phyloP scores from a whole-genome alignment of 2,797 vertebrate genomes.

The Tamandua tetradactyla region DNA sequence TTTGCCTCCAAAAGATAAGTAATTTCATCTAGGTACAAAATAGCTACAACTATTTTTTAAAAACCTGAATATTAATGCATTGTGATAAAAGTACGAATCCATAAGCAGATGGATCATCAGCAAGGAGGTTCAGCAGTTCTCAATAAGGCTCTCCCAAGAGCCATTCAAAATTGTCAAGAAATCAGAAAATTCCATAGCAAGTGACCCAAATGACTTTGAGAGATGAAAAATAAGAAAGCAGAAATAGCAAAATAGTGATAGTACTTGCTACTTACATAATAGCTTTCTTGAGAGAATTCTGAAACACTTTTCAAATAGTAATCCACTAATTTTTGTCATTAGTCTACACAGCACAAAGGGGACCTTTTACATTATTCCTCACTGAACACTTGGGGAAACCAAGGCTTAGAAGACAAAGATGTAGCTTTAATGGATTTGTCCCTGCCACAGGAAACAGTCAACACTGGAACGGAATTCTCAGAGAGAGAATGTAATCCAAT shows the following conservation, averaged over 20 bases:
- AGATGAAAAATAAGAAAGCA: conserved; percentile 74
- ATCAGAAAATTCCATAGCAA: conserved; percentile 77
- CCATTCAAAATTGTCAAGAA: conserved; percentile 77
- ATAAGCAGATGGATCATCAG: conserved; percentile 69
- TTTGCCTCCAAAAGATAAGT: conserved; percentile 67
- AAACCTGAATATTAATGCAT: conserved; percentile 75
- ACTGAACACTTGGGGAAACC: conserved; percentile 58
- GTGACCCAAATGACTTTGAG: conserved; percentile 80
- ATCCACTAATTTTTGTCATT: conserved; percentile 75
- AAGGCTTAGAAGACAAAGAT: conserved; percentile 61
- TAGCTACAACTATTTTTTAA: conserved; percentile 67
- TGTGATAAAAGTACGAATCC: conserved; percentile 69
- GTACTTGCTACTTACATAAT: conserved; percentile 67
- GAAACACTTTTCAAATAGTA: conserved; percentile 77
- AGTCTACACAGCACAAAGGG: conserved; percentile 56
- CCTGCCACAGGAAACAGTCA: background rate
- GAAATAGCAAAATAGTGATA: conserved; percentile 77
- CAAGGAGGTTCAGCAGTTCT: conserved; percentile 72
- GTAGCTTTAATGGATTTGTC: conserved; percentile 28
- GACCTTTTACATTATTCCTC: conserved; percentile 38
- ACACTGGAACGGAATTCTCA: background rate
- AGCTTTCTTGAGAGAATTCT: conserved; percentile 73
- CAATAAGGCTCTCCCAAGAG: conserved; percentile 72
- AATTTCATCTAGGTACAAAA: conserved; percentile 72
- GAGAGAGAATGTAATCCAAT: background rate